Conservation (phyloP, 2,888 invertebrate species). For the Rhamphomyia laevipes region DNA sequence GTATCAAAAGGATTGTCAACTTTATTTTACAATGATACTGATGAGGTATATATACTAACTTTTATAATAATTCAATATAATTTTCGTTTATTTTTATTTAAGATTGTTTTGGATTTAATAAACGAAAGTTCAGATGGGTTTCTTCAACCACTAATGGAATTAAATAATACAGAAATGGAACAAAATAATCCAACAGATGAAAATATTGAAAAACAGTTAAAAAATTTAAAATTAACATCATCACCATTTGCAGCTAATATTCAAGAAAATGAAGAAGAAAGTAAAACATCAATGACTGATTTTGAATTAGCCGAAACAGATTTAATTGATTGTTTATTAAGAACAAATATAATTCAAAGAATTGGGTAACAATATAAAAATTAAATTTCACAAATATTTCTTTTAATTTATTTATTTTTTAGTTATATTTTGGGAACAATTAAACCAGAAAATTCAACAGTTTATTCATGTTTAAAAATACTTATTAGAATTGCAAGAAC, state of each 20-base stretch:
- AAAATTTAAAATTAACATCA: slow-evolving; percentile 28
- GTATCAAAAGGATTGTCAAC: slow-evolving; percentile 63
- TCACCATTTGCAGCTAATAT: slow-evolving; percentile 26
- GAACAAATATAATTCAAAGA: slow-evolving; percentile 66
- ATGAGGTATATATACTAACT: slow-evolving; percentile 45
- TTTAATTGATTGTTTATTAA: slow-evolving; percentile 56
- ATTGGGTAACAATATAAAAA: slow-evolving; percentile 40
- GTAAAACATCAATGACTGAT: slow-evolving; percentile 64
- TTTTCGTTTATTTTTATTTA: slow-evolving; percentile 3
- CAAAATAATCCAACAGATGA: slow-evolving; percentile 39
- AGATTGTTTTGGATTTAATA: slow-evolving; percentile 53
- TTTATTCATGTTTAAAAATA: slow-evolving; percentile 65
- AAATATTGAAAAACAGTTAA: slow-evolving; percentile 44
- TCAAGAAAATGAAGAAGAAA: slow-evolving; percentile 33
- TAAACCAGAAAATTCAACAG: slow-evolving; percentile 57
- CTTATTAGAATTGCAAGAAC: slow-evolving; percentile 68
- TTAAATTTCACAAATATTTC: background rate
- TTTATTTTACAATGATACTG: slow-evolving; percentile 62
- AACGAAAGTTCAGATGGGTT: slow-evolving; percentile 53
- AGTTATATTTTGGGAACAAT: slow-evolving; percentile 65
- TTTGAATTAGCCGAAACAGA: slow-evolving; percentile 77
- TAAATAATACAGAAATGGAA: slow-evolving; percentile 27
- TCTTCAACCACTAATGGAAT: slow-evolving; percentile 47
- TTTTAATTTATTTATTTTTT: slow-evolving; percentile 14
- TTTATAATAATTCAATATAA: background rate